A percentile compares a stretch with the other conserved stretches of the same genome.
phyloP scores from a whole-genome alignment of 2,113 vertebrate genomes.

The Danio rerio region GRCz12tu NC_133189.1:54573501-54574000 shows the following conservation, averaged over 20 bases:
- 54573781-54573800: conserved; percentile 45
- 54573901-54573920: too few relatives aligned
- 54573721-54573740: conserved; percentile 32
- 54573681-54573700: conserved; percentile 41
- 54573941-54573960: too few relatives aligned
- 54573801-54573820: conserved; percentile 43
- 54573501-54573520: too few relatives aligned
- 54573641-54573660: conserved; percentile 33
- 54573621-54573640: background rate
- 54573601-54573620: background rate
- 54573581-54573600: conserved; percentile 13
- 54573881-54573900: too few relatives aligned
- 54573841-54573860: conserved; percentile 11
- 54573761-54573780: conserved; percentile 5
- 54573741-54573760: conserved; percentile 12
- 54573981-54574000: too few relatives aligned
- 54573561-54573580: too few relatives aligned
- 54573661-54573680: conserved; percentile 34
- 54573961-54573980: too few relatives aligned
- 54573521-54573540: too few relatives aligned
- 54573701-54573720: conserved; percentile 30
- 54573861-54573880: too few relatives aligned
- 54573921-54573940: too few relatives aligned
- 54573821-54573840: conserved; percentile 58
- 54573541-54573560: too few relatives aligned